Percentiles rank a stretch among this genome's conserved stretches.
Conservation (phyloP, 2,888 invertebrate genomes). For the Chloroclysta siterata region DNA sequence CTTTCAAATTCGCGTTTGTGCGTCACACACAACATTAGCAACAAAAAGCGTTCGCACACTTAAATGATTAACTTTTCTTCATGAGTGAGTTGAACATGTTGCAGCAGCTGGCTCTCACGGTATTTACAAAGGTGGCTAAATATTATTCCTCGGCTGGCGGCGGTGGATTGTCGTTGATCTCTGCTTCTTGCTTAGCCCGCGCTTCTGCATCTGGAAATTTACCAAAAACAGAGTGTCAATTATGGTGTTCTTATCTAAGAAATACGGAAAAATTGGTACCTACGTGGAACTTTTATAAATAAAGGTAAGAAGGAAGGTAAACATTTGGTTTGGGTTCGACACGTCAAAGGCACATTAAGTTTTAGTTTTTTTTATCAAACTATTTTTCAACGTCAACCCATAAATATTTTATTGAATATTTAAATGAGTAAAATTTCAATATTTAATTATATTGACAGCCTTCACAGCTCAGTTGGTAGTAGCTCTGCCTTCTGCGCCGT, state of each 20-base stretch:
- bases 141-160: slow-evolving; percentile 80
- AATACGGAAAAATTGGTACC: too few relatives aligned
- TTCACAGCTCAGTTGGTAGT: too few relatives aligned
- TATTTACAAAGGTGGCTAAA: slow-evolving; percentile 83
- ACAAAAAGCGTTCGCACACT: slow-evolving; percentile 51
- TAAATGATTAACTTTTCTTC: slow-evolving; percentile 64
- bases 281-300: too few relatives aligned
- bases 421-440: too few relatives aligned
- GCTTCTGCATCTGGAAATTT: slow-evolving; percentile 82
- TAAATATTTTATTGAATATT: too few relatives aligned
- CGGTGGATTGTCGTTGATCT: slow-evolving; percentile 61
- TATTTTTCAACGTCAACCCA: too few relatives aligned
- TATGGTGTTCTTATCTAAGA: neutral
- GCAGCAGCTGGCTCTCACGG: slow-evolving; percentile 74
- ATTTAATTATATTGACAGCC: too few relatives aligned
- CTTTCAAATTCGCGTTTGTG: slow-evolving; percentile 65
- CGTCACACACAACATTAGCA: slow-evolving; percentile 63
- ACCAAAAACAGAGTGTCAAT: neutral
- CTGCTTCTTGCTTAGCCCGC: slow-evolving; percentile 79
- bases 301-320: too few relatives aligned
- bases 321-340: too few relatives aligned
- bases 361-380: too few relatives aligned
- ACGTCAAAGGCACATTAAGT: too few relatives aligned
- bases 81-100: slow-evolving; percentile 72
- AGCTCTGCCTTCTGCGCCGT: too few relatives aligned